phyloP scores from a whole-genome alignment of 2,113 vertebrate species.

The Desmodus rotundus region DNA sequence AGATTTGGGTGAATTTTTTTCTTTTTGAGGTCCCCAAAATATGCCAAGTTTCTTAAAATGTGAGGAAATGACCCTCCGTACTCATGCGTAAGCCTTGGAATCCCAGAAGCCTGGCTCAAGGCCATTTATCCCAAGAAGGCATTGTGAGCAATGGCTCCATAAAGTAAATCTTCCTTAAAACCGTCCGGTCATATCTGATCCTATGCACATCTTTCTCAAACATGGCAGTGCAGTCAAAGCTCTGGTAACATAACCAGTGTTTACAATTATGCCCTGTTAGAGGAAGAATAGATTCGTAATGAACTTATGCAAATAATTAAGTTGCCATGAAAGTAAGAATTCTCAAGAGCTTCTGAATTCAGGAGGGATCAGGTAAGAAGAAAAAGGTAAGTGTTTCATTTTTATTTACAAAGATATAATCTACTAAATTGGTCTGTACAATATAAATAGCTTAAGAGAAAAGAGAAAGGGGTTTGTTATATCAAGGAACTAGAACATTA shows the following conservation, averaged over 20 bases:
- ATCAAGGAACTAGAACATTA: neutral
- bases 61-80: neutral
- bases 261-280: neutral
- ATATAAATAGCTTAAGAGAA: neutral
- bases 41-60: neutral
- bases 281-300: neutral
- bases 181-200: neutral
- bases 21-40: neutral
- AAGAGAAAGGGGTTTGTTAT: neutral
- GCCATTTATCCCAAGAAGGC: neutral
- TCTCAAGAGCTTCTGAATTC: neutral
- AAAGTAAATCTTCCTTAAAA: neutral
- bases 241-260: neutral
- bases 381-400: neutral
- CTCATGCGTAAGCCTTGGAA: neutral
- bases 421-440: neutral
- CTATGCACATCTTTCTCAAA: neutral
- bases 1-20: neutral
- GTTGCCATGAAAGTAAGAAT: neutral
- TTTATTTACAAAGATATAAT: neutral
- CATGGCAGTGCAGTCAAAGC: neutral
- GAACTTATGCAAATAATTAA: neutral
- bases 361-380: neutral
- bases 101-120: neutral
- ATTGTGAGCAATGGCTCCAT: neutral